Evolutionary conservation across 2,113 vertebrate genomes (phyloP), one percentile per base, ranked within the genome.

Genomic region (Eptatretus burgeri): DNA sequence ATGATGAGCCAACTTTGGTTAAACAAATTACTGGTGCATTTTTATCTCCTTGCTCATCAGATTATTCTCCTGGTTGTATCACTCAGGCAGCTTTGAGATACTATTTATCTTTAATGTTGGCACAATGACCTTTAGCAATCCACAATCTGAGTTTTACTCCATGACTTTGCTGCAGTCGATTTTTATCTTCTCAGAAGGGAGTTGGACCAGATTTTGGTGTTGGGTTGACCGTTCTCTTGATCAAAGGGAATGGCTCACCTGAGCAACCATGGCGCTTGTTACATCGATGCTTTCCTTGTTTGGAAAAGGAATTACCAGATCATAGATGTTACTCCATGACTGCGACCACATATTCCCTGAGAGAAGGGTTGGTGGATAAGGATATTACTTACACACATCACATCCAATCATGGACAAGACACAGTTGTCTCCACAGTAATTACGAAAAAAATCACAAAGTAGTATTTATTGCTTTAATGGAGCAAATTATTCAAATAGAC

Each of bases 321-420:
- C 72, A 1, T 89, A 96, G 70, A 96, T 76, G 67, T 84, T 93
- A 69, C 86, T 85, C 89, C 89, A 96, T 64, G 80, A 82, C 72
- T 96, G 89, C 64, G 85, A 79, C 85, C 88, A 96, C 89, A 96
- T 94, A 70, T 94, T 79, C 68, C 89, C 89, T 96, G 67, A 63
- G 73, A 65, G 67, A 71, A 68, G 67, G 71, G 62, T 66, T 16
- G 63, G 50, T 63, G 64, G 14, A 17, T 14, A 16, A 51, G 5
- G 52, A n/a, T n/a, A 51, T 14, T 5, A 20, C 12, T 12, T 50
- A 49, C 16, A 11, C 50, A 17, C 17, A 65, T 41, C 13, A 5
- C 19, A 62, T 10, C 12, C 3, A 14, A 62, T 19, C 10, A 13
- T 62, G n/a, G n/a, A 62, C 56, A 10, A 62, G 9, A 62, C n/a